Percentiles rank a stretch among this genome's conserved stretches.
phyloP scores from a whole-genome alignment of 2,888 invertebrate genomes.

The Taphrorychus bicolor region DNA sequence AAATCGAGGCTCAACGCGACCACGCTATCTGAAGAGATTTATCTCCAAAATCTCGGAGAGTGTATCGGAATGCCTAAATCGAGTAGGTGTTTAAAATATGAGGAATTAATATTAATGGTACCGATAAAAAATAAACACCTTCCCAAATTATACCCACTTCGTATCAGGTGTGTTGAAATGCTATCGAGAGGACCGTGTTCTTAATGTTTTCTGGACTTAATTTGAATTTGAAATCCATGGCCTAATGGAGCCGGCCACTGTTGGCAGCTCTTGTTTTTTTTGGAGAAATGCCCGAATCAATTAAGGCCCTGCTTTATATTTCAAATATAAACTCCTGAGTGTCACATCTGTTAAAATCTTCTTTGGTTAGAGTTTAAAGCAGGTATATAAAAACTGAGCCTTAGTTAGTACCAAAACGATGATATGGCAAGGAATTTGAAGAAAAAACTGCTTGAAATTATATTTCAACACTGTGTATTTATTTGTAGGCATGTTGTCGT shows the following conservation, averaged over 20 bases:
- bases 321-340: no score
- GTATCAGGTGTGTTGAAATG: slow-evolving; percentile 34
- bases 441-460: not conserved
- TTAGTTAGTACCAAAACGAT: no score
- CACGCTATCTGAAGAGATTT: not conserved
- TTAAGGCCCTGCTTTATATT: no score
- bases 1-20: not conserved
- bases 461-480: not conserved
- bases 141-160: slow-evolving; percentile 25
- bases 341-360: no score
- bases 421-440: not conserved
- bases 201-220: not conserved
- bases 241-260: not conserved
- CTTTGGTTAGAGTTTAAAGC: no score
- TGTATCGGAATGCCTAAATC: slow-evolving; percentile 10
- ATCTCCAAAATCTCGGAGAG: slow-evolving; percentile 8
- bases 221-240: slow-evolving; percentile 1
- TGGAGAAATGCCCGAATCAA: no score
- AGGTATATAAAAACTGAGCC: no score
- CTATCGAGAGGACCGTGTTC: not conserved
- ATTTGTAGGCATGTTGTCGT: slow-evolving; percentile 1
- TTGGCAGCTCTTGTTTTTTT: not conserved
- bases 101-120: slow-evolving; percentile 31
- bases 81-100: slow-evolving; percentile 32
- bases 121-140: slow-evolving; percentile 29